These are phyloP conservation scores for Rhabdomys dilectus DNA, from an alignment of 2,113 vertebrate species.

Conservation along the genomic window DNA sequence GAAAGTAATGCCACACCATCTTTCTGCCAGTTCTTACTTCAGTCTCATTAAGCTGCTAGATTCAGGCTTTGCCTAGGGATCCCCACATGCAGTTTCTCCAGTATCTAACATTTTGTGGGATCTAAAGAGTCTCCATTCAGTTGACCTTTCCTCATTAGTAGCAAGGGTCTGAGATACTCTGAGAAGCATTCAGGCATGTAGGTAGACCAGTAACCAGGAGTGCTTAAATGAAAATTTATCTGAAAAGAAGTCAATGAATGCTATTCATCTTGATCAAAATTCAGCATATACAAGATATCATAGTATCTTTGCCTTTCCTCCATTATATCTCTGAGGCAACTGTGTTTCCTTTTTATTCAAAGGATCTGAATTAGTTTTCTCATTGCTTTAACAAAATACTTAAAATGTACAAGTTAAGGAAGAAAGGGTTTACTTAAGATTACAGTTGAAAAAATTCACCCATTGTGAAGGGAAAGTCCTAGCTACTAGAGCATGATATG, in stretches of 20 bases:
- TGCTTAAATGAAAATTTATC: background rate
- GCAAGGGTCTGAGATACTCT: background rate
- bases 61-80: background rate
- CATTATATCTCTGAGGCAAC: no score
- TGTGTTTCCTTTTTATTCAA: background rate
- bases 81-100: background rate
- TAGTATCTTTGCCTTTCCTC: background rate
- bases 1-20: background rate
- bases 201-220: background rate
- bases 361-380: background rate
- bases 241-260: background rate
- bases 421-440: background rate
- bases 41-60: constrained; percentile 8
- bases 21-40: background rate
- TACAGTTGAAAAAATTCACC: no score
- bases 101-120: background rate
- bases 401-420: background rate
- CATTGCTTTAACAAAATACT: background rate
- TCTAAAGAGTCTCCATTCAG: background rate
- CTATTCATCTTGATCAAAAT: fast-evolving
- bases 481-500: fast-evolving
- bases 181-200: background rate
- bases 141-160: background rate
- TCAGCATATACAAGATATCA: no score
- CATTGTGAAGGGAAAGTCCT: background rate